phyloP scores from a whole-genome alignment of 2,113 vertebrate species.

The Donacobius atricapilla region DNA sequence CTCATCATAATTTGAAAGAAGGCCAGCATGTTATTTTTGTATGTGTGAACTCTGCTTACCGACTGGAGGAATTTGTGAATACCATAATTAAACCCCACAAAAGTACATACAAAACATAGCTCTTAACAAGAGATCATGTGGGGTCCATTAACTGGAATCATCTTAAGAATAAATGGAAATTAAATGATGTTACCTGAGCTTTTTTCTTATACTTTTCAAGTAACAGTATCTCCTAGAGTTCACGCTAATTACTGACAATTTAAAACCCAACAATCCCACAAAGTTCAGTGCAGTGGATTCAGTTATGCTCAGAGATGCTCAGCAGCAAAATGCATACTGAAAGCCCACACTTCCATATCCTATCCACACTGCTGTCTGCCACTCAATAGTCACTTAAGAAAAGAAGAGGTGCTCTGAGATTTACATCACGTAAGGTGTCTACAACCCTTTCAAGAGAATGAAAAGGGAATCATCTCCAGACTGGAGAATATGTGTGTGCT shows the following conservation, averaged over 20 bases:
- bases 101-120: neutral
- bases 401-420: neutral
- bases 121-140: neutral
- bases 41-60: conserved; percentile 26
- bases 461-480: neutral
- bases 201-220: neutral
- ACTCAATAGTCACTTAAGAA: neutral
- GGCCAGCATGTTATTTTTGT: conserved; percentile 58
- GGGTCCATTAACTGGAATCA: neutral
- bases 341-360: neutral
- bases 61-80: conserved; percentile 10
- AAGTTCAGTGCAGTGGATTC: neutral
- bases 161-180: neutral
- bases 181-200: neutral
- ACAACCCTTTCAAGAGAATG: neutral
- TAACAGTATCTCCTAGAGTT: neutral
- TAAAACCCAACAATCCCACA: neutral
- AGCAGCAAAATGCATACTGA: neutral
- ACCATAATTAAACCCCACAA: neutral
- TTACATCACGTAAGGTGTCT: neutral
- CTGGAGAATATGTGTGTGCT: neutral
- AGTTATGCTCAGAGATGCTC: neutral
- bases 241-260: neutral
- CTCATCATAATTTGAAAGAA: conserved; percentile 75
- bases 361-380: neutral